Percentiles rank a stretch among this genome's conserved stretches.
Conservation (phyloP, 2,113 vertebrate genomes). For the Strix uralensis region DNA sequence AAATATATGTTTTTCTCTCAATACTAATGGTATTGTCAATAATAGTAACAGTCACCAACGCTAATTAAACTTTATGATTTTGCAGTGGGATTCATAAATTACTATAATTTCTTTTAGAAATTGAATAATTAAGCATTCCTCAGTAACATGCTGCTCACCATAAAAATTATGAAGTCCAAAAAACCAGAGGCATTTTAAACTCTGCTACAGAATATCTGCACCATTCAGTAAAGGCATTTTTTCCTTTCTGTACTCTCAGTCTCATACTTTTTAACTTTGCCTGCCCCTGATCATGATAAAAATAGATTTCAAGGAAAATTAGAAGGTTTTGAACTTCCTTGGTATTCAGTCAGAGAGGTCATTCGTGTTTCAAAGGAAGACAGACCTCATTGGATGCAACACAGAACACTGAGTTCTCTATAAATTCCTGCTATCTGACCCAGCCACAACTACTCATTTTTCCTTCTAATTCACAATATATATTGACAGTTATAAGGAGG, state of each 20-base stretch:
- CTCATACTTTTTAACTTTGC: neutral
- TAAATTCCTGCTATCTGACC: neutral
- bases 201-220: neutral
- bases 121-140: neutral
- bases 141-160: neutral
- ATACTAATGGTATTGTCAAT: neutral
- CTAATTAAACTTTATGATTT: neutral
- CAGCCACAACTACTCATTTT: constrained; percentile 1
- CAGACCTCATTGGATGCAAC: neutral
- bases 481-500: neutral
- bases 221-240: neutral
- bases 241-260: neutral
- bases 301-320: constrained; percentile 40
- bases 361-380: neutral
- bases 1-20: neutral
- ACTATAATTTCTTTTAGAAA: neutral
- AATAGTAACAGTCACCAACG: neutral
- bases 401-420: neutral
- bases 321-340: constrained; percentile 8
- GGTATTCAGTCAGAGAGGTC: constrained; percentile 5
- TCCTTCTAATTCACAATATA: neutral
- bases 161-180: neutral
- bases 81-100: neutral
- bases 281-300: neutral
- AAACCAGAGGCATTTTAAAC: neutral